Conservation (phyloP, 2,888 invertebrate species). For the Clitarchus hookeri region DNA sequence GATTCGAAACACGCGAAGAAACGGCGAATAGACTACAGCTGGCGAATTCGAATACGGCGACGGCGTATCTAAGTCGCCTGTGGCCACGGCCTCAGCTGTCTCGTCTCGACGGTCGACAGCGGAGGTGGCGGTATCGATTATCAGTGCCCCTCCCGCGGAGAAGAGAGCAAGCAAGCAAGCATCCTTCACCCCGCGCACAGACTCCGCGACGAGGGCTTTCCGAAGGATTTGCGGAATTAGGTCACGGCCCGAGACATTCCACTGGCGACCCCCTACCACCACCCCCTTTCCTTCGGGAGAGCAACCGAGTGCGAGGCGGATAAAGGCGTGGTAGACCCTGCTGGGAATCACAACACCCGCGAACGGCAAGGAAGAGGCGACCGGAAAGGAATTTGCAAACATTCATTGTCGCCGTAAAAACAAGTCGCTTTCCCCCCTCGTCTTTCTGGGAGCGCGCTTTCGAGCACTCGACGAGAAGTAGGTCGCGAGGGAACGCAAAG, state of each 20-base stretch:
- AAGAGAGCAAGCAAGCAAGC: background rate
- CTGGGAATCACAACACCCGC: background rate
- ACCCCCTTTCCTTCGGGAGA: too few relatives aligned
- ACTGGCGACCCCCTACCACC: too few relatives aligned
- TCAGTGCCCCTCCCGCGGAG: background rate
- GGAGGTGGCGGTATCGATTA: background rate
- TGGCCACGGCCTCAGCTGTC: too few relatives aligned
- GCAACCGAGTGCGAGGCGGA: too few relatives aligned
- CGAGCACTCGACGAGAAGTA: background rate
- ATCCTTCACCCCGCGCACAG: background rate
- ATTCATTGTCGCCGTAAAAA: background rate
- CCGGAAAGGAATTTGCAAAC: background rate
- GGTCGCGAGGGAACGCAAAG: background rate
- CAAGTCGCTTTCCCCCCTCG: background rate
- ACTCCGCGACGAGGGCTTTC: background rate
- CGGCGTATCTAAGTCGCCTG: too few relatives aligned
- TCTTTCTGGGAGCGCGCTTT: background rate
- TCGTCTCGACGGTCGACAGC: too few relatives aligned
- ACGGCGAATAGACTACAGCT: too few relatives aligned
- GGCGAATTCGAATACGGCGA: too few relatives aligned
- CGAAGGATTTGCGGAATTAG: background rate
- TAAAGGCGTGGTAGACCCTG: background rate
- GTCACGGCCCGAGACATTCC: background rate
- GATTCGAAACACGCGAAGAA: too few relatives aligned
- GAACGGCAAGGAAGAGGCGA: background rate